Conservation (phyloP, 2,888 invertebrate genomes). For the Luffia ferchaultella region DNA sequence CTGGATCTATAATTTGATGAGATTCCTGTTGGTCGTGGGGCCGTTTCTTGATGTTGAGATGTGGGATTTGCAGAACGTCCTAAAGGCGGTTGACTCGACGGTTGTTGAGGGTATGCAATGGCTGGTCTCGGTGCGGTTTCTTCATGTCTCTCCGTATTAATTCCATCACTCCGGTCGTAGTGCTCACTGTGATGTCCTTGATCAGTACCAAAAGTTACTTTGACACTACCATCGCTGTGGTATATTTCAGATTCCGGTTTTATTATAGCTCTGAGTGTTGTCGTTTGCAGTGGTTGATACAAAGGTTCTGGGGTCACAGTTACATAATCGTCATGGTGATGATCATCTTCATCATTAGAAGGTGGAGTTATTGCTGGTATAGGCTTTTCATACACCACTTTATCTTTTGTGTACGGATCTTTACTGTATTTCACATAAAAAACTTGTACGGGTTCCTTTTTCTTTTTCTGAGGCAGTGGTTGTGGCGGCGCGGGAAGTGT, state of each 20-base stretch:
- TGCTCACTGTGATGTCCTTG: conserved; percentile 51
- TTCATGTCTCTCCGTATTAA: conserved; percentile 52
- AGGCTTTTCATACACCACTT: conserved; percentile 81
- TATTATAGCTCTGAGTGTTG: conserved; percentile 84
- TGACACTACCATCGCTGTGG: conserved; percentile 81
- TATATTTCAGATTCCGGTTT: conserved; percentile 87
- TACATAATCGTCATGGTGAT: conserved; percentile 64
- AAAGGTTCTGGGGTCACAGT: conserved; percentile 60
- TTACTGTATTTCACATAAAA: conserved; percentile 93
- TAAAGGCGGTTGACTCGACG: conserved; percentile 29
- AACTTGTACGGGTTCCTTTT: conserved; percentile 87
- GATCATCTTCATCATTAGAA: conserved; percentile 70
- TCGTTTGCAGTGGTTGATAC: conserved; percentile 70
- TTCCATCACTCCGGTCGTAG: conserved; percentile 41
- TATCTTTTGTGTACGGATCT: conserved; percentile 76
- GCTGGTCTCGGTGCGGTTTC: conserved; percentile 73
- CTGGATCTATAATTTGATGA: conserved; percentile 32
- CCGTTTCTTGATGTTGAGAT: conserved; percentile 28
- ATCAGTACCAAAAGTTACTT: conserved; percentile 82
- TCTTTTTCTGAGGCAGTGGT: conserved; percentile 54
- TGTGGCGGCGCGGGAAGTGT: conserved; percentile 73
- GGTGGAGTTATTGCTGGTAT: conserved; percentile 80
- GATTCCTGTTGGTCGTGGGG: conserved; percentile 25
- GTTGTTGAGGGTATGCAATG: conserved; percentile 58
- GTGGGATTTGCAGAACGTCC: conserved; percentile 37